Evolutionary conservation across 1,140 invertebrate species (phyloP), one percentile per base, ranked within the genome.

Genomic region (Aphelinus certus): DNA sequence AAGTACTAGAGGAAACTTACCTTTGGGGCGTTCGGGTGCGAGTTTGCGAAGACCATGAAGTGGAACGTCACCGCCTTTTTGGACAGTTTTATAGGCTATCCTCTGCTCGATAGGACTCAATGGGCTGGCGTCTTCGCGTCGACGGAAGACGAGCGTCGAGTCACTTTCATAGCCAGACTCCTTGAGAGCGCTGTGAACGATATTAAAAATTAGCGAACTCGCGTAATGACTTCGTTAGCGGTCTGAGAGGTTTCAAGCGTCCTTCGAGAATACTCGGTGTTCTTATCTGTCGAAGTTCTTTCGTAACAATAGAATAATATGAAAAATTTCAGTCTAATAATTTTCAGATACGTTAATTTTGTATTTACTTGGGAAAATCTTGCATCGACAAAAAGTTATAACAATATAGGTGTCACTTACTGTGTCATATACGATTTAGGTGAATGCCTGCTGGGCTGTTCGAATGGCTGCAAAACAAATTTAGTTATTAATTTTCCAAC

Each of bases 91-190:
- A 85, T 98, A 98, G 7, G 93, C 92, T 73, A 93, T 91, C 76
- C 92, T 91, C 79, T 95, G 92, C 81, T 97, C 94, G 3, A 92
- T 89, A 1, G 94, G 95, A 75, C 93, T 95, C 43, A 95, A 82
- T 4, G 92, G 92, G 77, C 90, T 92, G 78, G 88, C 88, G 56
- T 90, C 90, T 79, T 92, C 91, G 70, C 92, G 90, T 73, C 93
- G 90, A 78, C 93, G 91, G 82, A 96, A 95, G 67, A 96, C 91
- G 73, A 96, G 88, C 9, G 94, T 96, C 1, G 95, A 96, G 85
- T 97, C 95, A 80, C 95, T 96, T 85, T 96, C 95, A 85, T 96
- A 97, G 10, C 95, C 95, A 2, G 94, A 93, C 85, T 96, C 95
- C 88, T 96, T 96, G 51, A 95, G 87, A 65, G 94, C 93, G 84